phyloP scores from a whole-genome alignment of 2,113 vertebrate species.

The Petrocephalus microphthalmus region DNA sequence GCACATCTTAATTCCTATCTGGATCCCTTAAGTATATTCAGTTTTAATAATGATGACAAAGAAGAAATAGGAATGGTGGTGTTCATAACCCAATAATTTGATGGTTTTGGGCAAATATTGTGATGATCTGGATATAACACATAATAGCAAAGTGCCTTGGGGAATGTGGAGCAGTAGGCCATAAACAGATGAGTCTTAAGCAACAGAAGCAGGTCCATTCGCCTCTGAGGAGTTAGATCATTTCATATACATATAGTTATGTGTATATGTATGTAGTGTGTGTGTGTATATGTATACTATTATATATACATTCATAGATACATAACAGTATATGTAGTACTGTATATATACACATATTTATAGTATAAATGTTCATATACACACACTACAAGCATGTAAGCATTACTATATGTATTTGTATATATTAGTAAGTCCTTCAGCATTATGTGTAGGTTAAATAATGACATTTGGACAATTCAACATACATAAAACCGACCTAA shows the following conservation, averaged over 20 bases:
- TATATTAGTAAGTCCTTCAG: background rate
- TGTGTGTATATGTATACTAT: no score
- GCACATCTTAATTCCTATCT: background rate
- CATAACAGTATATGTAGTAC: background rate
- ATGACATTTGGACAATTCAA: background rate
- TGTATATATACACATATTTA: background rate
- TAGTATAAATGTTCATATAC: no score
- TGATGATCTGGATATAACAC: background rate
- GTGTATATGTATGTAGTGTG: no score
- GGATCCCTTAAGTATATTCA: background rate
- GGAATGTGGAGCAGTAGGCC: slow-evolving; percentile 23
- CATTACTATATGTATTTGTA: background rate
- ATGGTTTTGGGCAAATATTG: background rate
- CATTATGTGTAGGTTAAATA: background rate
- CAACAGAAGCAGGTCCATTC: slow-evolving; percentile 29
- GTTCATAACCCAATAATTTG: background rate
- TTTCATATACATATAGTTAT: background rate
- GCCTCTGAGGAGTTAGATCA: slow-evolving; percentile 10
- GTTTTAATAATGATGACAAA: background rate
- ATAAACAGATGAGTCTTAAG: slow-evolving; percentile 38
- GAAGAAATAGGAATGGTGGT: background rate
- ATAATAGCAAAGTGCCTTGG: background rate
- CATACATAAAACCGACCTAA: background rate
- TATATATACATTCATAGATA: no score
- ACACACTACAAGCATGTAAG: background rate